Percentiles rank a stretch among this genome's conserved stretches.
These are phyloP conservation scores for Ganaspis sp. DNA, from an alignment of 1,140 invertebrate genomes.

Conservation along the genomic window DNA sequence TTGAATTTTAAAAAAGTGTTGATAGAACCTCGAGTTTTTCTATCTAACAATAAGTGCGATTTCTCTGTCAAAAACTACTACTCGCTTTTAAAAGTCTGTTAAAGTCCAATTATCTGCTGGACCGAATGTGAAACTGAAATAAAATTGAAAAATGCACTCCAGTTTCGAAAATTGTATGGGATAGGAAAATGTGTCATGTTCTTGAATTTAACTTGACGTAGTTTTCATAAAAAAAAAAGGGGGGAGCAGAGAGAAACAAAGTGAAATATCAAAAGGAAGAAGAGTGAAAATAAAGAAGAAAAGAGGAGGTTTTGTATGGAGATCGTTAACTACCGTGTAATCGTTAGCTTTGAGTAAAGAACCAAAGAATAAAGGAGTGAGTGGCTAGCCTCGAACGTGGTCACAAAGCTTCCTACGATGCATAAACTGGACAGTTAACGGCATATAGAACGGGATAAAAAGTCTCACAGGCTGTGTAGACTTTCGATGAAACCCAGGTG, in stretches of 20 bases:
- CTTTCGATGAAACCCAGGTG: neutral
- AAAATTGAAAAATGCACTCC: too few species aligned
- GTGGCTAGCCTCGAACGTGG: neutral
- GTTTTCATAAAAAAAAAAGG: neutral
- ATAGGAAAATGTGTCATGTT: too few species aligned
- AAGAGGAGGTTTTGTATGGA: conserved; percentile 36
- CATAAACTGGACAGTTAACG: conserved; percentile 19
- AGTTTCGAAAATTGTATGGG: too few species aligned
- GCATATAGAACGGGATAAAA: neutral
- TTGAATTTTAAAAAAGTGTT: too few species aligned
- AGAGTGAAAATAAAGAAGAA: neutral
- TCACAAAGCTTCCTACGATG: conserved; percentile 26
- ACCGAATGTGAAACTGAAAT: too few species aligned
- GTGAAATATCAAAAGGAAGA: neutral
- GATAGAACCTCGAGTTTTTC: too few species aligned
- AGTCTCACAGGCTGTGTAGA: neutral
- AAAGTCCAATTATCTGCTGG: too few species aligned
- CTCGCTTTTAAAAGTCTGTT: too few species aligned
- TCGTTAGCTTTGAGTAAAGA: conserved; percentile 59
- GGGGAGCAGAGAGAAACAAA: neutral
- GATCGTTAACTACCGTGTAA: conserved; percentile 61
- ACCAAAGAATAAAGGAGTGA: conserved; percentile 41
- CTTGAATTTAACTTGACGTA: neutral
- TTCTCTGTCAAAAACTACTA: too few species aligned
- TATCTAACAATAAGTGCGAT: too few species aligned